Percentiles rank a stretch among this genome's conserved stretches.
phyloP scores from a whole-genome alignment of 2,113 vertebrate genomes.

The Halichoerus grypus region DNA sequence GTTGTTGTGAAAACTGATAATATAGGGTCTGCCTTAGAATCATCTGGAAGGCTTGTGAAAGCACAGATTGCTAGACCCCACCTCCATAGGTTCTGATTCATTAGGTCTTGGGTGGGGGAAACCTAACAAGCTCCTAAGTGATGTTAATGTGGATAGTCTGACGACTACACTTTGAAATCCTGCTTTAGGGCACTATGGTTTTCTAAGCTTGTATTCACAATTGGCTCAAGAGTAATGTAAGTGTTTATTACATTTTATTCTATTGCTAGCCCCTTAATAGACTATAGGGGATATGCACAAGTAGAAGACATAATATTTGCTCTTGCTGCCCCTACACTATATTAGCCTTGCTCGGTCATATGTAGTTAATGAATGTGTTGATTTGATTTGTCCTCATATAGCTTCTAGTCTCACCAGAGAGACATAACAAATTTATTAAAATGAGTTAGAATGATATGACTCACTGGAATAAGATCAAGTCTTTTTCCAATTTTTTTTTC shows the following conservation, averaged over 20 bases:
- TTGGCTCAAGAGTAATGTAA: neutral
- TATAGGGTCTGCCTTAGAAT: neutral
- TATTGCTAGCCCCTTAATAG: neutral
- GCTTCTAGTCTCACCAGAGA: conserved; percentile 37
- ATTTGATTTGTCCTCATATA: neutral
- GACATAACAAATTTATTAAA: neutral
- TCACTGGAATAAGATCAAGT: conserved; percentile 43
- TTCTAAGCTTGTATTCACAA: neutral
- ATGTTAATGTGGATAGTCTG: neutral
- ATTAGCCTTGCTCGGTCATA: neutral
- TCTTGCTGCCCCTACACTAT: neutral
- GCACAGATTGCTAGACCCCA: neutral
- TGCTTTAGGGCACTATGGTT: neutral
- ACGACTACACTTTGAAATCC: neutral
- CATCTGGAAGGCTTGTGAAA: neutral
- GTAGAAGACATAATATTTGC: neutral
- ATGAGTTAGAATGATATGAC: neutral
- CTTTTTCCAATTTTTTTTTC: neutral
- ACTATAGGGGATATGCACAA: neutral
- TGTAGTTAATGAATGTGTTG: neutral
- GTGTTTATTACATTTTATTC: conserved; percentile 9
- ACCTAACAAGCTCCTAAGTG: neutral
- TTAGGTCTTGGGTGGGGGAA: neutral
- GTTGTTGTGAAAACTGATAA: neutral
- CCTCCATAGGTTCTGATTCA: neutral